Percentiles rank a stretch among this genome's conserved stretches.
These are phyloP conservation scores for Eilema depressum DNA, from an alignment of 2,888 invertebrate species.

Conservation along the genomic window DNA sequence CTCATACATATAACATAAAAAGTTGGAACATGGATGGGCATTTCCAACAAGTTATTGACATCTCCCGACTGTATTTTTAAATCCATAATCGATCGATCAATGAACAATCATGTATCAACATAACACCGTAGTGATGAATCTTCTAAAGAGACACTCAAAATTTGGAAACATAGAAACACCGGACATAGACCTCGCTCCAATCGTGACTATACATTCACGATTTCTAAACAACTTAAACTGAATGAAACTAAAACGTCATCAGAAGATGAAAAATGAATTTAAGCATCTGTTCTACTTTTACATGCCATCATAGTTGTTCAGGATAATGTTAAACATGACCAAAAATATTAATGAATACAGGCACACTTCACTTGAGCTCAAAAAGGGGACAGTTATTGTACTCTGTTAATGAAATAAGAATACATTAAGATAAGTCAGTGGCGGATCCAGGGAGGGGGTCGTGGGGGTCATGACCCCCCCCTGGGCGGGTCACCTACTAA, in stretches of 20 bases:
- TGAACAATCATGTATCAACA: background rate
- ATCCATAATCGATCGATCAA: background rate
- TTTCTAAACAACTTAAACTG: constrained; percentile 21
- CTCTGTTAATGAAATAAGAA: constrained; percentile 8
- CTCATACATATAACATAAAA: too few relatives aligned
- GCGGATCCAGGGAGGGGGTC: too few relatives aligned
- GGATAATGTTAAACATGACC: constrained; percentile 15
- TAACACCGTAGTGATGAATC: constrained; percentile 48
- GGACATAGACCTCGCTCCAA: constrained; percentile 32
- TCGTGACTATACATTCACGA: constrained; percentile 9
- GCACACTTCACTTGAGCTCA: constrained; percentile 9
- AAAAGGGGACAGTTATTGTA: constrained; percentile 12
- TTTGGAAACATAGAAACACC: constrained; percentile 27
- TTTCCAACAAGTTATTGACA: background rate
- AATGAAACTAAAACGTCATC: constrained; percentile 26
- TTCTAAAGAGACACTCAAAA: constrained; percentile 35
- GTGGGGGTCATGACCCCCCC: too few relatives aligned
- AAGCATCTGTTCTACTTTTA: constrained; percentile 25
- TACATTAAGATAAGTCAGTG: background rate
- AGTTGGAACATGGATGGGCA: background rate
- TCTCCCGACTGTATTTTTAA: background rate
- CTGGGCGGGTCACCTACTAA: too few relatives aligned
- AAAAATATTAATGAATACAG: constrained; percentile 15
- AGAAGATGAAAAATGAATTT: constrained; percentile 32
- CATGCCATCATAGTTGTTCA: constrained; percentile 11